These are phyloP conservation scores for Fundulus diaphanus DNA, from an alignment of 2,797 vertebrate species.

Conservation along the genomic window DNA sequence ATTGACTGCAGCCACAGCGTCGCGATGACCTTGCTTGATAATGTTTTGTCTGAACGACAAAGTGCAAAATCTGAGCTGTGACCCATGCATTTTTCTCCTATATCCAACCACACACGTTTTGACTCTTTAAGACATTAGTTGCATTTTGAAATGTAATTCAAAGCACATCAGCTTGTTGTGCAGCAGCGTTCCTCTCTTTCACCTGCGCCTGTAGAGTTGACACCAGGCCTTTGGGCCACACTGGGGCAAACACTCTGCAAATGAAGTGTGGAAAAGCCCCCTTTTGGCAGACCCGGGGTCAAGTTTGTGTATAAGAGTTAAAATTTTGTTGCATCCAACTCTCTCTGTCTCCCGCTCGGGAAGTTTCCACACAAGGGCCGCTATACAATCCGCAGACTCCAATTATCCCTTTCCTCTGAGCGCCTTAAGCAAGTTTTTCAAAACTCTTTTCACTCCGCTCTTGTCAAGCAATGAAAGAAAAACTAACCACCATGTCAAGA, in stretches of 20 bases:
- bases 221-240: conserved; percentile 54
- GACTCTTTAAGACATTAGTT: background rate
- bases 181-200: conserved; percentile 77
- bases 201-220: conserved; percentile 84
- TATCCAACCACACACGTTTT: background rate
- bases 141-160: background rate
- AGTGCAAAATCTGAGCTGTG: conserved; percentile 20
- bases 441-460: conserved; percentile 99
- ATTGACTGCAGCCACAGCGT: conserved; percentile 48
- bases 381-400: conserved; percentile 92
- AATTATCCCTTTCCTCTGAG: conserved; percentile 98
- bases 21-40: conserved; percentile 43
- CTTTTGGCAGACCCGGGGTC: conserved; percentile 89
- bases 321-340: conserved; percentile 90
- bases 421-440: conserved; percentile 99
- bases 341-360: conserved; percentile 86
- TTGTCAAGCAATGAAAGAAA: conserved; percentile 99
- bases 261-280: conserved; percentile 84
- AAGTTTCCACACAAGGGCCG: conserved; percentile 97
- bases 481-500: conserved; percentile 99
- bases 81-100: background rate
- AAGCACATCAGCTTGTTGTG: conserved; percentile 82
- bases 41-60: conserved; percentile 23
- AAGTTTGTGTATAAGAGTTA: conserved; percentile 99
- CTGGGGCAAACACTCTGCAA: conserved; percentile 86